Conservation (phyloP, 2,797 vertebrate species). For the Chaetodon trifasciatus region DNA sequence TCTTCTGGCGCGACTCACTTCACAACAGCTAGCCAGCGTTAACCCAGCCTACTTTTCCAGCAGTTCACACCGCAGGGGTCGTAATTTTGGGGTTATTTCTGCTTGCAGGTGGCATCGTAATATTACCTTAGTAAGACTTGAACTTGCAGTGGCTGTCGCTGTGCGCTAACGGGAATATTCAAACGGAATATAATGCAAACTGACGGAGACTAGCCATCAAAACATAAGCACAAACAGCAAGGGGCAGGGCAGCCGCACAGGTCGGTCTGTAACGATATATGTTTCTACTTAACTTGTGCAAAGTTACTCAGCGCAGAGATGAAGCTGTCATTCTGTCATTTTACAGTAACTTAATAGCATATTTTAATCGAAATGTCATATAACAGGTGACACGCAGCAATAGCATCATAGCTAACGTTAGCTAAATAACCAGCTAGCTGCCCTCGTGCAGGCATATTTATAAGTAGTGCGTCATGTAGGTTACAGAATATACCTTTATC, state of each 20-base stretch:
- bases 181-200: background rate
- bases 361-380: background rate
- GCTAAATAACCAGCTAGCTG: conserved; percentile 6
- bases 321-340: background rate
- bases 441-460: background rate
- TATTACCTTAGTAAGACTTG: background rate
- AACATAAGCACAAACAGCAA: conserved; percentile 51
- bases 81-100: background rate
- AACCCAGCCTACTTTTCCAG: background rate
- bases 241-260: conserved; percentile 62
- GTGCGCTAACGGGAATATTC: background rate
- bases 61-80: background rate
- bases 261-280: conserved; percentile 23
- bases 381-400: background rate
- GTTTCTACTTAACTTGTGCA: conserved; percentile 1
- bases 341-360: background rate
- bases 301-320: background rate
- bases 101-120: background rate
- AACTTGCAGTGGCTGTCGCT: background rate
- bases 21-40: conserved; percentile 24
- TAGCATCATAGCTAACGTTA: conserved; percentile 10
- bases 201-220: conserved; percentile 39
- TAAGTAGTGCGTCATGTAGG: conserved; percentile 37
- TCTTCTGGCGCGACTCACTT: conserved; percentile 33
- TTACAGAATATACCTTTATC: background rate